Evolutionary conservation across 2,113 vertebrate genomes (phyloP).

Genomic region (Thunnus maccoyii): DNA sequence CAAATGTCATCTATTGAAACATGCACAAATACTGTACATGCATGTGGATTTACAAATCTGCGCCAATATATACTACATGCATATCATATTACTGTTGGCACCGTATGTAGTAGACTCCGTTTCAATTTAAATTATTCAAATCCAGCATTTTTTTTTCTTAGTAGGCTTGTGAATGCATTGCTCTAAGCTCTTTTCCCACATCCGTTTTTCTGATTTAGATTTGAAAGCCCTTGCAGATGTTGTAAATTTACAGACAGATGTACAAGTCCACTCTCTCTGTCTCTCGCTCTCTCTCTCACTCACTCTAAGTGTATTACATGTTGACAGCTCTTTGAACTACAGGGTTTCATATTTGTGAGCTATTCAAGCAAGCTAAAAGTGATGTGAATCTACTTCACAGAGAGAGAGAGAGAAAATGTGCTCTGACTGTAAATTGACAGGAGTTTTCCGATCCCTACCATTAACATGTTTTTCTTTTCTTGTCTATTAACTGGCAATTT

Average conservation of each 20-base stretch:
- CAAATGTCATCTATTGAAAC: slow-evolving; percentile 45
- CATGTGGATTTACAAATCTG: slow-evolving; percentile 39
- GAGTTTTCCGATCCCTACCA: slow-evolving; percentile 5
- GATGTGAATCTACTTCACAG: slow-evolving; percentile 60
- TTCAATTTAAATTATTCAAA: slow-evolving; percentile 69
- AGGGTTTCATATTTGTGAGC: slow-evolving; percentile 63
- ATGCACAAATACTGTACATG: neutral
- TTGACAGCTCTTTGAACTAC: slow-evolving; percentile 73
- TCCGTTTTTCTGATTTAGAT: slow-evolving; percentile 52
- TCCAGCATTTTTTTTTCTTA: slow-evolving; percentile 27
- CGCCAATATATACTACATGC: slow-evolving; percentile 36
- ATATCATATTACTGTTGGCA: slow-evolving; percentile 53
- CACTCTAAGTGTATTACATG: slow-evolving; percentile 42
- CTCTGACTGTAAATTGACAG: slow-evolving; percentile 33
- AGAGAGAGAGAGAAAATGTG: slow-evolving; percentile 2
- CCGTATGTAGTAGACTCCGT: slow-evolving; percentile 30
- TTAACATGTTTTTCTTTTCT: slow-evolving; percentile 12
- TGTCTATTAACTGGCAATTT: neutral
- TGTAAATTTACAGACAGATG: slow-evolving; percentile 55
- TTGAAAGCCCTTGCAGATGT: slow-evolving; percentile 58
- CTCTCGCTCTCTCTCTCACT: slow-evolving; percentile 9
- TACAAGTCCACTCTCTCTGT: neutral
- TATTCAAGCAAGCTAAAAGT: slow-evolving; percentile 57
- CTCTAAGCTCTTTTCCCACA: slow-evolving; percentile 39
- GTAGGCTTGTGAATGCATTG: slow-evolving; percentile 38